These are phyloP conservation scores for Eonycteris spelaea DNA, from an alignment of 2,113 vertebrate genomes.

Conservation along the genomic window DNA sequence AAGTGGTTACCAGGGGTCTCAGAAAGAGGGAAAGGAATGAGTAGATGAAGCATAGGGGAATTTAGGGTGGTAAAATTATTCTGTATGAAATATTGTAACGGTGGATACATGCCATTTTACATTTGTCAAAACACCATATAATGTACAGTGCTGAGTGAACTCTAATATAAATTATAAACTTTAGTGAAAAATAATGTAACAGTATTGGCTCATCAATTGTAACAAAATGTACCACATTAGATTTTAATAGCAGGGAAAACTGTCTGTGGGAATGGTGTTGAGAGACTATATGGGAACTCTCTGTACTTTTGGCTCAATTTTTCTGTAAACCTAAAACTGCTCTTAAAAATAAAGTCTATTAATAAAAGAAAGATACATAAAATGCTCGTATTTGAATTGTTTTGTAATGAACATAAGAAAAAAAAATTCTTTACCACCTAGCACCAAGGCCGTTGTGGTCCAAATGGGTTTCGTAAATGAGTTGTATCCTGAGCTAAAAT, in stretches of 20 bases:
- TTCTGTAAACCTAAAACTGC: not conserved
- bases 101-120: not conserved
- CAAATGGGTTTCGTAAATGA: not conserved
- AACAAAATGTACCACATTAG: not conserved
- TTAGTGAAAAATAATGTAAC: not conserved
- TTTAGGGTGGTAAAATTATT: not conserved
- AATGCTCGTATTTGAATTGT: not conserved
- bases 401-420: not conserved
- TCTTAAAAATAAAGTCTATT: not conserved
- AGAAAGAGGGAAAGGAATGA: not conserved
- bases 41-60: not conserved
- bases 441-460: not conserved
- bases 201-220: not conserved
- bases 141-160: not conserved
- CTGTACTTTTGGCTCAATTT: not conserved
- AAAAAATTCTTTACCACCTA: not conserved
- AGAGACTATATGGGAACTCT: not conserved
- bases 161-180: not conserved
- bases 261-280: not conserved
- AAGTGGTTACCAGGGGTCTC: not conserved
- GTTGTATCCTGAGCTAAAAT: not conserved
- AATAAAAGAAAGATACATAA: not conserved
- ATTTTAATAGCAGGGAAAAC: not conserved
- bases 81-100: not conserved
- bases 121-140: not conserved